These are phyloP conservation scores for Montifringilla adamsi DNA, from an alignment of 2,113 vertebrate species.

Conservation along the genomic window DNA sequence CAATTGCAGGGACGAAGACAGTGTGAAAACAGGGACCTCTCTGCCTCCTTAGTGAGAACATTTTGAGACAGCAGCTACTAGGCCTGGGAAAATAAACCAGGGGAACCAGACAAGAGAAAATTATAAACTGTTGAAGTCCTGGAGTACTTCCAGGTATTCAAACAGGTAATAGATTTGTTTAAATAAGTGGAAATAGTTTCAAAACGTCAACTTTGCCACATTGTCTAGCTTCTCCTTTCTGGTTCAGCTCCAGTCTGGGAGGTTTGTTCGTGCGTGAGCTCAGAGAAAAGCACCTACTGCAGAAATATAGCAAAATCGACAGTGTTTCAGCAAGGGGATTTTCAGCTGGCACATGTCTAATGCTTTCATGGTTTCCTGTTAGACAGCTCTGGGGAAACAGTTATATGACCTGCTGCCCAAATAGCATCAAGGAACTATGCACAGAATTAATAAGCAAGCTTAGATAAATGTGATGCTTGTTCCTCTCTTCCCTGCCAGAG, in stretches of 20 bases:
- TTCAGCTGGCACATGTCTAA: neutral
- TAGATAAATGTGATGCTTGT: neutral
- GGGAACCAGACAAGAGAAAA: constrained; percentile 30
- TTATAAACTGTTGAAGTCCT: constrained; percentile 44
- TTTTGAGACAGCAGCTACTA: neutral
- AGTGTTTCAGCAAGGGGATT: neutral
- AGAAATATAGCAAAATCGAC: neutral
- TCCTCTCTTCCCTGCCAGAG: neutral
- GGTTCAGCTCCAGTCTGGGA: constrained; percentile 22
- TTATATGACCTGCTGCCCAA: neutral
- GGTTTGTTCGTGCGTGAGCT: neutral
- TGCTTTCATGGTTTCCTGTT: neutral
- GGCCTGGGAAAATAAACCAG: constrained; percentile 8
- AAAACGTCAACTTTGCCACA: constrained; percentile 24
- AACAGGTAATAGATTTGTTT: constrained; percentile 57
- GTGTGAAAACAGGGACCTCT: neutral
- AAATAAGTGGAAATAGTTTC: constrained; percentile 61
- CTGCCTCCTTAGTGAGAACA: neutral
- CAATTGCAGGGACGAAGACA: neutral
- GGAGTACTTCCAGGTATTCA: constrained; percentile 61
- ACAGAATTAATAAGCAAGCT: neutral
- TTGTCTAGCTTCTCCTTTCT: constrained; percentile 52
- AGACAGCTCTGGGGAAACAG: neutral
- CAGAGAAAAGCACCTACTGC: constrained; percentile 6
- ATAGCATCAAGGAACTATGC: neutral